Percentiles rank a stretch among this genome's conserved stretches.
Evolutionary conservation across 2,888 invertebrate genomes (phyloP).

Genomic region (Cryptus armator): DNA sequence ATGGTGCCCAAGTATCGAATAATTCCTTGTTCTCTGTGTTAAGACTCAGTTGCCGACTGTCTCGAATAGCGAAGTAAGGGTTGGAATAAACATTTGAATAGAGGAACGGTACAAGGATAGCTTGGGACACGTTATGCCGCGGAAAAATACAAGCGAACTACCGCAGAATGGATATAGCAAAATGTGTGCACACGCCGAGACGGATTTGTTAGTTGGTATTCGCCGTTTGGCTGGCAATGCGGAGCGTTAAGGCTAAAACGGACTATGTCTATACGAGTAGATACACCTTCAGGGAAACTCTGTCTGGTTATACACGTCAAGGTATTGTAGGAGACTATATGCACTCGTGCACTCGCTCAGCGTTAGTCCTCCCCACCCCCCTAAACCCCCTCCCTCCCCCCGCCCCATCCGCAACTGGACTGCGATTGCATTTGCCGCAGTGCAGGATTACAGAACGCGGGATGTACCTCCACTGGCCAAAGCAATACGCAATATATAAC

Average conservation of each 20-base stretch:
- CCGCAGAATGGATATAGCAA: constrained; percentile 19
- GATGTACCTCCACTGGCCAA: constrained; percentile 44
- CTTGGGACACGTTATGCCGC: constrained; percentile 43
- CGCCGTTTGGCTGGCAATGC: not conserved
- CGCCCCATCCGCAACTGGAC: constrained; percentile 56
- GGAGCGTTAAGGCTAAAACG: constrained; percentile 9
- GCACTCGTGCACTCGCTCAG: constrained; percentile 59
- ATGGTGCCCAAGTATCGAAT: too few relatives aligned
- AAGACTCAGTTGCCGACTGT: too few relatives aligned
- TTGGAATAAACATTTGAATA: too few relatives aligned
- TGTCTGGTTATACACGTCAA: constrained; percentile 20
- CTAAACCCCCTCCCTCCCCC: constrained; percentile 56
- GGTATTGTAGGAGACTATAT: constrained; percentile 38
- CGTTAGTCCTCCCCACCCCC: constrained; percentile 53
- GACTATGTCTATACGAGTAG: constrained; percentile 33
- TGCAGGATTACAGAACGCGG: constrained; percentile 70
- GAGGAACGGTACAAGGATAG: not conserved
- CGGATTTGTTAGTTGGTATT: constrained; percentile 1
- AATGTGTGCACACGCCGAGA: not conserved
- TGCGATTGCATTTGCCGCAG: constrained; percentile 75
- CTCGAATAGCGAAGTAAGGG: too few relatives aligned
- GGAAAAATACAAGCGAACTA: constrained; percentile 45
- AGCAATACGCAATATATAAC: constrained; percentile 30
- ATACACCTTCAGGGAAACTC: not conserved
- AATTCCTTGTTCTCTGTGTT: too few relatives aligned